Conservation (phyloP, 2,888 invertebrate genomes). For the Hymenopus coronatus region DNA sequence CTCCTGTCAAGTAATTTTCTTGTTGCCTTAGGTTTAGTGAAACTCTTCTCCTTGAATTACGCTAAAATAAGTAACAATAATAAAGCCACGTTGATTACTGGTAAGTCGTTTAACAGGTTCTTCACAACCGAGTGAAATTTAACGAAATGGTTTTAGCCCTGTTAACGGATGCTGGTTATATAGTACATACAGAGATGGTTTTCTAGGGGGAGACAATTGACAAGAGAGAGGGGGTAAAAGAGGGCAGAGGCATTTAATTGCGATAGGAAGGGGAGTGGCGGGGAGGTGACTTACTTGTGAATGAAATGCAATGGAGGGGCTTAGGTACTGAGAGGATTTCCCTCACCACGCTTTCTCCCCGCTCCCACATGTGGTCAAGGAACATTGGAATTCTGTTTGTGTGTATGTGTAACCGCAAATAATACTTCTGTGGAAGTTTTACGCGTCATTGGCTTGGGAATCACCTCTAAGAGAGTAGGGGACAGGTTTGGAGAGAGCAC, state of each 20-base stretch:
- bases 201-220: neutral
- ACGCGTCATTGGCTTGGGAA: neutral
- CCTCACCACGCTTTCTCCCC: neutral
- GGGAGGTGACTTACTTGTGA: neutral
- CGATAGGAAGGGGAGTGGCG: neutral
- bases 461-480: neutral
- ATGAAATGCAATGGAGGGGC: neutral
- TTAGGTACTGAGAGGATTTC: neutral
- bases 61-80: neutral
- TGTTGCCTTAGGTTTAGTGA: too few relatives aligned
- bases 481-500: neutral
- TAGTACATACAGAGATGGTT: neutral
- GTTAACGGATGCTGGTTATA: neutral
- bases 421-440: neutral
- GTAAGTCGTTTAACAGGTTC: neutral
- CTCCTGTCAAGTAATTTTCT: too few relatives aligned
- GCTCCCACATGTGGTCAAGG: neutral
- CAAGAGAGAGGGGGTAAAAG: neutral
- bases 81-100: neutral
- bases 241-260: neutral
- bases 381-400: neutral
- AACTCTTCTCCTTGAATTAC: too few relatives aligned
- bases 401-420: neutral
- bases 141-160: neutral
- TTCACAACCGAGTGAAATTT: neutral